Percentiles rank a stretch among this genome's conserved stretches.
Conservation (phyloP, 1,140 invertebrate genomes). For the Calliphora vicina region DNA sequence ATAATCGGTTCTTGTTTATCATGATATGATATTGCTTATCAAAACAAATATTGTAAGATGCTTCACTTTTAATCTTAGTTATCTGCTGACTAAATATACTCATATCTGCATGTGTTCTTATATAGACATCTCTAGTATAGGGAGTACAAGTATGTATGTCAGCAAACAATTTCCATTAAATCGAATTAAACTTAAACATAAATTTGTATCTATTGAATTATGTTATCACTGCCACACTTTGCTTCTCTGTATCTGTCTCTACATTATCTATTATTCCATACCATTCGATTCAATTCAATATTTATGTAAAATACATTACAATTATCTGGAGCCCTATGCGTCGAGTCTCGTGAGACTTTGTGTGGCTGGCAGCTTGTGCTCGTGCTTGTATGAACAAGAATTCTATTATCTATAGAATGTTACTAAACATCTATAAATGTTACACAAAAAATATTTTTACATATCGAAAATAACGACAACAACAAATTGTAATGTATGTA, state of each 20-base stretch:
- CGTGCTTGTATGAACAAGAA: neutral
- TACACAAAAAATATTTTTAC: neutral
- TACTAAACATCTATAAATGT: neutral
- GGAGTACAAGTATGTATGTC: neutral
- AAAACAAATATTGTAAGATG: too few species aligned
- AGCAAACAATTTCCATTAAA: neutral
- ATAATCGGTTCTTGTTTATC: too few species aligned
- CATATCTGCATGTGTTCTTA: too few species aligned
- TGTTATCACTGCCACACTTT: too few species aligned
- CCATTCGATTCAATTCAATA: neutral
- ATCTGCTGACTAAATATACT: too few species aligned
- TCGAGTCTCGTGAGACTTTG: neutral
- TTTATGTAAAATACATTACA: constrained; percentile 3
- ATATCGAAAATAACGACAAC: neutral
- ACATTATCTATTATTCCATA: neutral
- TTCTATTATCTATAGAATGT: neutral
- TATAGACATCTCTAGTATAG: too few species aligned
- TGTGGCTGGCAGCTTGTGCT: neutral
- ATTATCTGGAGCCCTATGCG: neutral
- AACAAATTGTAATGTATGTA: too few species aligned
- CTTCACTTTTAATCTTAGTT: too few species aligned
- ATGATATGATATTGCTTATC: too few species aligned
- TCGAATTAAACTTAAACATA: neutral
- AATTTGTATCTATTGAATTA: neutral
- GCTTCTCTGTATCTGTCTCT: neutral